Base-by-base conservation (phyloP, 1,140 invertebrate genomes). In the Leguminivora glycinivorella region DNA sequence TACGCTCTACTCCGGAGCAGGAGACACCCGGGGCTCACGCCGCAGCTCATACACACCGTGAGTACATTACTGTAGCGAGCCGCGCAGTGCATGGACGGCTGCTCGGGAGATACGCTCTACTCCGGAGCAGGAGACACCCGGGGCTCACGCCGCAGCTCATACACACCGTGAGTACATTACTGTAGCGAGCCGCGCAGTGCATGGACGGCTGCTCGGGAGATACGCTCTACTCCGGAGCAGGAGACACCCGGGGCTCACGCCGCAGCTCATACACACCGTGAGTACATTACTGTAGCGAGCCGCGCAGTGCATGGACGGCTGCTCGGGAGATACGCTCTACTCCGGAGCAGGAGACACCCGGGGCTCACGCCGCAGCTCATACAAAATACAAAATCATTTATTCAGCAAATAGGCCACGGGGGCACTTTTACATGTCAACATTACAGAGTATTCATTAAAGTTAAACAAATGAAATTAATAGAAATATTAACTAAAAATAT, bases 81-180 rank as follows among this genome's bases (percentile, higher is more conserved):
- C 2, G 98, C 96, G 78, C 98, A 99, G 78, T 99, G 98, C 79
- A 98, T 99, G 96, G 98, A 99, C 91, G 95, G 95, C 93, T 99
- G 63, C 92, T 99, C 7, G 98, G 99, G 88, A 95, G 98, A 80
- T 99, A 99, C 89, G 94, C 98, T 40, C 98, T 98, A 88, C 99
- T 99, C 85, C 96, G 96, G 78, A 98, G 99, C 84, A 96, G 98
- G 80, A 97, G 97, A 77, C 98, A 98, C 90, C 94, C 96, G 63
- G 94, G 96, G 79, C 96, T 98, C 80, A 94, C 93, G 24, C 84
- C 92, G 4, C 83, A 82, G 22, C 91, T 93, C 74, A 89, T 94
- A 0, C 92, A 93, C 70, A 93, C 93, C 66, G 94, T 95, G 75
- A 91, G 79, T 84, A 69, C 26, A 56, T 2, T 9, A 9, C 12